Evolutionary conservation across 1,140 invertebrate species (phyloP), one percentile per base, ranked within the genome.

Genomic region (Lepidurus apus): DNA sequence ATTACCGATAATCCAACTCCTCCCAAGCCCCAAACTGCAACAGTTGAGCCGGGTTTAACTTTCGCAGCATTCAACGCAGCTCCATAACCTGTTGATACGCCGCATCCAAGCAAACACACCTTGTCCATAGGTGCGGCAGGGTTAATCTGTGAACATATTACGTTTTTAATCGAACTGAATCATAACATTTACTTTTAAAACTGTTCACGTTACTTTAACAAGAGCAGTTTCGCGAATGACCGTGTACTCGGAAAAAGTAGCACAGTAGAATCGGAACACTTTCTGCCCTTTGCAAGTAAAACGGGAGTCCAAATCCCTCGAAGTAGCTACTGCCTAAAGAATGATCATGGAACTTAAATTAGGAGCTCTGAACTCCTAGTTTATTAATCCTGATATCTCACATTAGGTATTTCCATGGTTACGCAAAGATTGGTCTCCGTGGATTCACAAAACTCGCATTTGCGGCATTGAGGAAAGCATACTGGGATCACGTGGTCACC

Each of bases 21-120:
- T 24, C 90, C 90, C 1, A 89, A 82, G n/a, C 88, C 88, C 85
- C 86, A 89, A 21, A 89, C 86, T 43, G 87, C 88, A 47, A 87
- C 86, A 65, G 83, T 86, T 65, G 83, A 83, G 11, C 84, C 85
- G 21, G 81, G 44, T 80, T 89, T 21, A 9, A 81, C 79, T 78
- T 79, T 85, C 75, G 86, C 87, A 75, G 86, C 87, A 82, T 89
- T 89, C 42, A 89, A 74, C 34, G 85, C 88, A 34, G 88, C 88
- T 43, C 88, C 82, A 88, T 87, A 81, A 85, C 86, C 86, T 73
- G 86, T 87, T 26, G 84, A 80, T 65, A 86, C 82, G 11, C 90
- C 90, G 87, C 90, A 91, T n/a, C 91, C 90, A 13, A 89, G 82
- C 21, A 89, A 82, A 80, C 87, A 88, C 9, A 88, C 85, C 81